Conservation (phyloP, 2,888 invertebrate species). For the Cataglyphis livida region DNA sequence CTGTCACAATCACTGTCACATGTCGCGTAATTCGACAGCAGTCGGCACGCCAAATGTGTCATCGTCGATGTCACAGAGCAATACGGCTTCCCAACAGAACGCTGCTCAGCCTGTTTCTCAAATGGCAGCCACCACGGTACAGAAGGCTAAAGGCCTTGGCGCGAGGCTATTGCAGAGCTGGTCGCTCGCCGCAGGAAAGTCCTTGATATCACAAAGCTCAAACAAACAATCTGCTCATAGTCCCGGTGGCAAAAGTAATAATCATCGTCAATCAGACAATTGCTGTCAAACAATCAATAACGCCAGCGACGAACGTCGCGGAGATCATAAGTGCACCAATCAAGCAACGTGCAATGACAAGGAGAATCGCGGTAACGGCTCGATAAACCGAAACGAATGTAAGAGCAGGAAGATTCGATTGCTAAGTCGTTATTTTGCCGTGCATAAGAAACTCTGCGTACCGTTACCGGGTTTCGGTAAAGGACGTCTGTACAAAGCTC, state of each 20-base stretch:
- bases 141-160: slow-evolving; percentile 86
- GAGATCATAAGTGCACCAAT: slow-evolving; percentile 72
- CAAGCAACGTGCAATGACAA: slow-evolving; percentile 78
- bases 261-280: slow-evolving; percentile 59
- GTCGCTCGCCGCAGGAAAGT: slow-evolving; percentile 75
- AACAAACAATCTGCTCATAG: slow-evolving; percentile 61
- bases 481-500: slow-evolving; percentile 88
- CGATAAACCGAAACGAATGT: slow-evolving; percentile 80
- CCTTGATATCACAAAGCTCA: slow-evolving; percentile 55
- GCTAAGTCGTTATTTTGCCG: slow-evolving; percentile 90
- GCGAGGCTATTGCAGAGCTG: slow-evolving; percentile 86
- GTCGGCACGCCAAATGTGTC: slow-evolving; percentile 63
- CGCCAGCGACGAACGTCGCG: slow-evolving; percentile 52
- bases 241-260: slow-evolving; percentile 59
- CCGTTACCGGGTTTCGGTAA: slow-evolving; percentile 88
- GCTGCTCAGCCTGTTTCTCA: slow-evolving; percentile 65
- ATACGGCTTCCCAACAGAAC: slow-evolving; percentile 74
- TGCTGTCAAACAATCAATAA: slow-evolving; percentile 65
- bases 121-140: slow-evolving; percentile 77
- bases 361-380: slow-evolving; percentile 73
- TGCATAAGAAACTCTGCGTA: slow-evolving; percentile 89
- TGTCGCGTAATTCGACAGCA: slow-evolving; percentile 67
- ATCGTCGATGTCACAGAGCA: slow-evolving; percentile 71
- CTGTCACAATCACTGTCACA: slow-evolving; percentile 74
- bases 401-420: slow-evolving; percentile 87